phyloP scores from a whole-genome alignment of 1,140 invertebrate genomes.

The Rhopalosiphum maidis region DNA sequence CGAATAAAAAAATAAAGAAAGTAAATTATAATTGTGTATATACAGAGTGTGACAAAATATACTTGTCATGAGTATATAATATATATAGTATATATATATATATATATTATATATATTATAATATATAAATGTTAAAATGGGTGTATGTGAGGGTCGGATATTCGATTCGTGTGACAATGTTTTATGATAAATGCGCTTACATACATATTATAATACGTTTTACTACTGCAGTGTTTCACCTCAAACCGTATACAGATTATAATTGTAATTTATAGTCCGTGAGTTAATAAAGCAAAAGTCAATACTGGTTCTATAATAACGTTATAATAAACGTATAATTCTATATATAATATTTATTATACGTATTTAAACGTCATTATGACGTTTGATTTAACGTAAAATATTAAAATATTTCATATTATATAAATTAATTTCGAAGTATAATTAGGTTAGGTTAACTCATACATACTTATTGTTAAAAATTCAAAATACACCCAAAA shows the following conservation, averaged over 20 bases:
- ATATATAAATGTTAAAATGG: slow-evolving; percentile 1
- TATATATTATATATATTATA: too few species aligned
- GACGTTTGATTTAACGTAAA: neutral
- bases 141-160: neutral
- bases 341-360: neutral
- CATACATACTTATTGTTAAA: neutral
- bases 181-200: slow-evolving; percentile 26
- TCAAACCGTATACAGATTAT: slow-evolving; percentile 37
- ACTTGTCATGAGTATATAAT: neutral
- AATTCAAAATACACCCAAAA: neutral
- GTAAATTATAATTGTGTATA: slow-evolving; percentile 13
- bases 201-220: slow-evolving; percentile 1
- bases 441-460: neutral
- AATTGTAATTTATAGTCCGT: slow-evolving; percentile 50
- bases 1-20: neutral
- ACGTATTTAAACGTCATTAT: neutral
- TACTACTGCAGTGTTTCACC: neutral
- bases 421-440: neutral
- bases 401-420: neutral
- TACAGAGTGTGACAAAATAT: slow-evolving; percentile 44
- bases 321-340: neutral
- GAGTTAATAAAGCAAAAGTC: slow-evolving; percentile 45
- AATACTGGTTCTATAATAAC: slow-evolving; percentile 25
- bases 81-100: neutral
- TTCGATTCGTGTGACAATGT: slow-evolving; percentile 34